Base-by-base conservation (phyloP, 1,140 invertebrate species). In the Battus philenor region DNA sequence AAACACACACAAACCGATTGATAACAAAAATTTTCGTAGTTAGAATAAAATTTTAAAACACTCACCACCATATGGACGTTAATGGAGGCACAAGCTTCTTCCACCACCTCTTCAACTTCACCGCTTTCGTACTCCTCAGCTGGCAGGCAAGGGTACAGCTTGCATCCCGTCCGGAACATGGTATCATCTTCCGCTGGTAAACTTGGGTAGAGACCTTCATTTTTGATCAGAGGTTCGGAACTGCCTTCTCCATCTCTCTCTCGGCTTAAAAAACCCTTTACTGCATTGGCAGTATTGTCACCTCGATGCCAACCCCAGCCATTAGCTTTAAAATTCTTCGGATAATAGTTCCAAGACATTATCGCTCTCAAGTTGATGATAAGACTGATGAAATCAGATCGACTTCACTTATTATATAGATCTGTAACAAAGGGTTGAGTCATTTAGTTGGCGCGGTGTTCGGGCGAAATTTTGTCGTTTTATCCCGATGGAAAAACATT, bases 261-360 rank as follows among this genome's bases (percentile, higher is more conserved):
- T 1, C 52, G 45, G 9, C 56, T 65, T 50, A 84, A 52, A 43
- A 84, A 84, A 1, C 80, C 77, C 3, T 58, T 49, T 0, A 80
- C 74, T 10, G 77, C 76, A 1, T 58, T 41, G 0, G 76, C 55
- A 9, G 70, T 61, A n/a, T 45, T 75, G 3, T 51, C 58, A 1
- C 43, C 33, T 6, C 77, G 53, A 47, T 84, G 80, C 80, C 80
- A 84, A 10, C 80, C 80, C 73, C 74, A 84, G 1, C 80, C 80
- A 20, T 81, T 80, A 26, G 80, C 77, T 20, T 62, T 71, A 27
- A 81, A 81, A 45, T 84, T 84, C 50, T 80, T 84, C 51, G 80
- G 80, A 38, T 81, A 83, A 27, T 76, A 77, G 30, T 41, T 71
- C 6, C 75, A 67, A 33, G 66, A 54, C 66, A 69, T 63, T 44